Evolutionary conservation across 2,888 invertebrate genomes (phyloP), one percentile per base, ranked within the genome.

Genomic region (Adela reaumurella): DNA sequence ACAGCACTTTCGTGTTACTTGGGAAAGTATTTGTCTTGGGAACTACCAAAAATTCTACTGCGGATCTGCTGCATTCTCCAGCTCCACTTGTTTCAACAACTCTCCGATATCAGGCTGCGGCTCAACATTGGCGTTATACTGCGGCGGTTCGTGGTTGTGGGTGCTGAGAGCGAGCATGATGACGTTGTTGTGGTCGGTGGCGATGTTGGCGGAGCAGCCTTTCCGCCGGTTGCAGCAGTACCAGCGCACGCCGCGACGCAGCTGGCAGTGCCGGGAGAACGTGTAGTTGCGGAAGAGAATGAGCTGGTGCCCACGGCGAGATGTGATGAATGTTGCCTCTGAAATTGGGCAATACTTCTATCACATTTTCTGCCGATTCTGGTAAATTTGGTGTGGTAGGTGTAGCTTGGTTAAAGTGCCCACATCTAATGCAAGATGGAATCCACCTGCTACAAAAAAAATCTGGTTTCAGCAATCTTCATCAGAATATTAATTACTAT

Each of bases 201-300:
- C 47, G n/a, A 73, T 61, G 51, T 62, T 58, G 1, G 70, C 73
- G 19, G 65, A 62, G 57, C 72, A 73, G 46, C 61, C 65, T 55
- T 62, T 70, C 35, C 68, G 65, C 43, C 61, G 66, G 3, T 72
- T 72, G 50, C 73, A 73, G 20, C 46, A 46, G 53, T 71, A 70
- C 73, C 73, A 73, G 2, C 71, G 58, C 65, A n/a, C 18, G 4
- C 35, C 41, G 6, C 24, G n/a, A 8, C 29, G 35, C 16, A 17
- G n/a, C 19, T 29, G 5, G 35, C 17, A 18, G 5, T 46, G 28
- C 16, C 18, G 46, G 5, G 17, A 46, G 24, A 20, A 46, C 18
- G 46, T 46, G 41, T 46, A 46, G 17, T 29, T 17, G 28, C 24
- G 19, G 17, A 46, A 35, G 17, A 46, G 29, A 18, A 46, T 28